Base-by-base conservation (phyloP, 2,888 invertebrate genomes). In the Pyralis farinalis region DNA sequence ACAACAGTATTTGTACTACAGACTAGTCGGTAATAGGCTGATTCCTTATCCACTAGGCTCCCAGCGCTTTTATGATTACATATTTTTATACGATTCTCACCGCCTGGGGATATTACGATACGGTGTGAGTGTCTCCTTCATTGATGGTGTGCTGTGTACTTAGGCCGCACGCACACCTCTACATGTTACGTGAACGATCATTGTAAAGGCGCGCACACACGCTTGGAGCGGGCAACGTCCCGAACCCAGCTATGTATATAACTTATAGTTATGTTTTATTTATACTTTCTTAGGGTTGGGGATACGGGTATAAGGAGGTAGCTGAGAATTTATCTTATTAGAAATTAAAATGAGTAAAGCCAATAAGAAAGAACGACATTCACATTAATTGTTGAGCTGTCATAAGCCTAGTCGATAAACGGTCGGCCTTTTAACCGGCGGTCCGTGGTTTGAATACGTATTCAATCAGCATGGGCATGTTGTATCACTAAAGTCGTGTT, bases 211-310 rank as follows among this genome's bases (percentile, higher is more conserved):
- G 47, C 81, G 44, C 71, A 64, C 76, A 67, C 72, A 28, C 35
- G 22, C 49, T 42, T 46, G 31, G 49, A 42, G 42, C 77, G 86
- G 84, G 76, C 86, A 86, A 83, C 85, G 86, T 85, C 87, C 87
- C 84, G 72, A 66, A 63, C 25, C 71, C 58, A 63, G 64, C 63
- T 61, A 59, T 64, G 60, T 57, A 64, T 66, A 49, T 49, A 46
- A 37, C 42, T 61, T 58, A 70, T 81, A 74, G 74, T 84, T 80
- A 81, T 84, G 84, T 86, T 86, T 86, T 87, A 85, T 88, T 87
- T 87, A 86, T 86, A 85, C 85, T 86, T 84, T 86, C 86, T 84
- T 84, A 76, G 64, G 56, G 49, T 49, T 49, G 62, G 72, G 68
- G 71, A 60, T 62, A 61, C 47, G 44, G 43, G 57, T 41, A 71